These are phyloP conservation scores for Gastracanthus pulcherrimus DNA, from an alignment of 2,888 invertebrate genomes.

Conservation along the genomic window DNA sequence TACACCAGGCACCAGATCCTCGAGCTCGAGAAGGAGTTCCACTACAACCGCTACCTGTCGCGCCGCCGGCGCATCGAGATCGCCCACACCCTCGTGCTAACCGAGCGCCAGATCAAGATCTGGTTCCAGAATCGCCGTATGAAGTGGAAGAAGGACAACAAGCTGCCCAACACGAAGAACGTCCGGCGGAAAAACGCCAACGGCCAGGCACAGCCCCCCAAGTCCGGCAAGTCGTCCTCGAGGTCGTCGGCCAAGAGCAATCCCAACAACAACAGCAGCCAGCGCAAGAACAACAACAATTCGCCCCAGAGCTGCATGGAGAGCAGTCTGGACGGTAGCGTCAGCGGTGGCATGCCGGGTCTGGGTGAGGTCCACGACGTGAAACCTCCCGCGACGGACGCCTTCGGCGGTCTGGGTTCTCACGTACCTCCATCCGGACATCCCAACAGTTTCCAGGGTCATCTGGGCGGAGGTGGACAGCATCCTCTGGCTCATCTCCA, in stretches of 20 bases:
- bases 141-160: slow-evolving; percentile 94
- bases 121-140: slow-evolving; percentile 92
- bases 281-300: slow-evolving; percentile 82
- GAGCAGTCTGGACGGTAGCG: slow-evolving; percentile 71
- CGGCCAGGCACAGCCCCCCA: slow-evolving; percentile 71
- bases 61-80: slow-evolving; percentile 97
- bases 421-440: slow-evolving; percentile 52
- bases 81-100: slow-evolving; percentile 95
- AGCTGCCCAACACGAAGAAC: slow-evolving; percentile 91
- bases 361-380: slow-evolving; percentile 71
- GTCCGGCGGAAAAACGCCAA: slow-evolving; percentile 81
- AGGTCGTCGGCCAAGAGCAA: slow-evolving; percentile 63
- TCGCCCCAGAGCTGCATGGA: slow-evolving; percentile 73
- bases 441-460: slow-evolving; percentile 69
- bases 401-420: slow-evolving; percentile 50
- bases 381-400: slow-evolving; percentile 60
- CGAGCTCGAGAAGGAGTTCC: slow-evolving; percentile 98
- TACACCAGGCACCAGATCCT: slow-evolving; percentile 98
- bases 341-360: slow-evolving; percentile 64
- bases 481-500: slow-evolving; percentile 78
- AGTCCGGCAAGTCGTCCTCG: slow-evolving; percentile 65
- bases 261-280: slow-evolving; percentile 81
- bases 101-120: slow-evolving; percentile 93
- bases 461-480: slow-evolving; percentile 52
- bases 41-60: slow-evolving; percentile 97